These are phyloP conservation scores for Emydura subglobosa DNA, from an alignment of 2,113 vertebrate species.

Conservation along the genomic window DNA sequence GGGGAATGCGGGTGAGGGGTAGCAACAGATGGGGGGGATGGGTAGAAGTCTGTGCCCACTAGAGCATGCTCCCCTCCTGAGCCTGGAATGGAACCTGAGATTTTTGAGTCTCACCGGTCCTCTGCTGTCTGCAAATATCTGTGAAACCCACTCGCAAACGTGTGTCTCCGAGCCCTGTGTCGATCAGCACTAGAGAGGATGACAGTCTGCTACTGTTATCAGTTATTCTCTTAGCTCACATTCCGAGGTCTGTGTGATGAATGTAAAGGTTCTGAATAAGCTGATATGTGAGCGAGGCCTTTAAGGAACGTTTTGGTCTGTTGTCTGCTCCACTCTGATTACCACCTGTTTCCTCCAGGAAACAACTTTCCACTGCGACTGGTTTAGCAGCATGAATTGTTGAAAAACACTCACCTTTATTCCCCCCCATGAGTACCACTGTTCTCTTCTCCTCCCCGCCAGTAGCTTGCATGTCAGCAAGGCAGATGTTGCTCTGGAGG, in stretches of 20 bases:
- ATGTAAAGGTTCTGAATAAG: background rate
- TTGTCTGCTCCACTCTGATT: background rate
- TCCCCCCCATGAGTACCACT: background rate
- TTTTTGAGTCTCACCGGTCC: too few relatives aligned
- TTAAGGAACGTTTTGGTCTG: background rate
- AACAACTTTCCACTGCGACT: background rate
- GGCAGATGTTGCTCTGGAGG: background rate
- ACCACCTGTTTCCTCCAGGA: fast-evolving
- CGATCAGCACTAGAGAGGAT: background rate
- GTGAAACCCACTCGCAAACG: background rate
- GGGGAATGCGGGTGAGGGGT: too few relatives aligned
- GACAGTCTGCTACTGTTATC: background rate
- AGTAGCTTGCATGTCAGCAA: too few relatives aligned
- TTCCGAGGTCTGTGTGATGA: background rate
- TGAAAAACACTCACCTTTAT: background rate
- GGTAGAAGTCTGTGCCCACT: too few relatives aligned
- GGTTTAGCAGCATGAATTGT: background rate
- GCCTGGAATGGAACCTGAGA: background rate
- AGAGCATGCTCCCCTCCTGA: background rate
- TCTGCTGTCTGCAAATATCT: too few relatives aligned
- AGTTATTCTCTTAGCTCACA: background rate
- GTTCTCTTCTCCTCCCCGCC: background rate
- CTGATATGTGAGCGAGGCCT: background rate
- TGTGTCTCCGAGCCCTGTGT: background rate
- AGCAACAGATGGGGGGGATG: too few relatives aligned